Conservation (phyloP, 2,888 invertebrate genomes). For the Agrotis puta region DNA sequence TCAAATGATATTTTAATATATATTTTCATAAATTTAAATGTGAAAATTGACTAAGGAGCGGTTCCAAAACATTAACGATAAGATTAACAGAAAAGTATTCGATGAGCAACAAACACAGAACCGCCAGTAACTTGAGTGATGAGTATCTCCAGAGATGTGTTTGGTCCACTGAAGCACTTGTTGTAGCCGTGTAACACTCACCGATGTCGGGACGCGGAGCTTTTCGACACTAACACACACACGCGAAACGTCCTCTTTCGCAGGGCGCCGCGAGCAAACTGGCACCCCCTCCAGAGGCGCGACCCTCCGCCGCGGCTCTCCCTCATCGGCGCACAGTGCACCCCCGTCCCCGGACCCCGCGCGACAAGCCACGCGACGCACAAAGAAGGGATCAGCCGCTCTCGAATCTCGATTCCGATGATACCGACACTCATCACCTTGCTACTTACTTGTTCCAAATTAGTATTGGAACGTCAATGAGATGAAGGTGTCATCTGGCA, state of each 20-base stretch:
- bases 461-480: too few species aligned
- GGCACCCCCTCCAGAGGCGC: conserved; percentile 1
- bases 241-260: conserved; percentile 36
- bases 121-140: conserved; percentile 1
- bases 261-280: conserved; percentile 54
- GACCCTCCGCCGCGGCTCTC: conserved; percentile 1
- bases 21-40: neutral
- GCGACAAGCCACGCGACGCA: conserved; percentile 40
- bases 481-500: too few species aligned
- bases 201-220: conserved; percentile 57
- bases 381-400: conserved; percentile 58
- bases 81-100: neutral
- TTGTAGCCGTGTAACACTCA: conserved; percentile 55
- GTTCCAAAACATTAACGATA: neutral
- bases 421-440: neutral
- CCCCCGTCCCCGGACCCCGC: neutral
- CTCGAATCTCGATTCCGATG: conserved; percentile 45
- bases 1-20: neutral
- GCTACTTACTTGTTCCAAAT: neutral
- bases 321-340: neutral
- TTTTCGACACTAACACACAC: conserved; percentile 49
- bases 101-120: neutral
- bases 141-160: neutral
- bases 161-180: conserved; percentile 35
- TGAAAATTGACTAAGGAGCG: neutral